Evolutionary conservation across 2,113 vertebrate species (phyloP).

Genomic region (Apaloderma vittatum): DNA sequence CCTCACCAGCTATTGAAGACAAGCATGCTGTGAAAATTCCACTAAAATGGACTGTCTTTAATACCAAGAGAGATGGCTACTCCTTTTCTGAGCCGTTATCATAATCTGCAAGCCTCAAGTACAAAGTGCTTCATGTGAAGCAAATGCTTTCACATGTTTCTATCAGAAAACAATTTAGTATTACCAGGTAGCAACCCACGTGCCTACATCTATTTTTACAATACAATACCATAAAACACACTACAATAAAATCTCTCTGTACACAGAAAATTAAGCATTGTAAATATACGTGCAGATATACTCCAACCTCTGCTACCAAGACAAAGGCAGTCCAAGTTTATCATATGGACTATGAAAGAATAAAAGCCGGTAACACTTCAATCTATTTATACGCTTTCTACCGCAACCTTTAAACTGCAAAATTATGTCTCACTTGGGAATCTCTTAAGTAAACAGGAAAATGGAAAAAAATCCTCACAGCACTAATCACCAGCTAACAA

Average conservation of each 20-base stretch:
- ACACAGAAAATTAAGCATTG: conserved; percentile 35
- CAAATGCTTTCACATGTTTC: not conserved
- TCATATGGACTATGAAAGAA: conserved; percentile 69
- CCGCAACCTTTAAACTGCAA: conserved; percentile 62
- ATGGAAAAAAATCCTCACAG: not conserved
- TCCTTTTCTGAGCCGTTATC: not conserved
- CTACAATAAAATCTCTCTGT: not conserved
- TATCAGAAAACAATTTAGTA: not conserved
- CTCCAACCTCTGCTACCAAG: conserved; percentile 34
- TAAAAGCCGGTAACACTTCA: conserved; percentile 64
- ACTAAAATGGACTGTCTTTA: not conserved
- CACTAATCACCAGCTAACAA: not conserved
- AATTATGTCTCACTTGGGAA: not conserved
- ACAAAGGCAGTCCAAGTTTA: conserved; percentile 52
- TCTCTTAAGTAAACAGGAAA: conserved; percentile 4
- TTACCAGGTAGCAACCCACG: not conserved
- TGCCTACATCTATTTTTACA: not conserved
- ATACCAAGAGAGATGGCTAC: not conserved
- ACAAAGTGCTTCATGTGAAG: not conserved
- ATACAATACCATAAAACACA: too few relatives aligned
- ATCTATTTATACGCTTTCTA: conserved; percentile 50
- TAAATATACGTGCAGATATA: conserved; percentile 69
- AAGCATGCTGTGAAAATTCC: not conserved
- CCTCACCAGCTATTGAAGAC: not conserved
- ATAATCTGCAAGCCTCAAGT: not conserved